phyloP scores from a whole-genome alignment of 2,113 vertebrate species.

The Peromyscus polionotus region DNA sequence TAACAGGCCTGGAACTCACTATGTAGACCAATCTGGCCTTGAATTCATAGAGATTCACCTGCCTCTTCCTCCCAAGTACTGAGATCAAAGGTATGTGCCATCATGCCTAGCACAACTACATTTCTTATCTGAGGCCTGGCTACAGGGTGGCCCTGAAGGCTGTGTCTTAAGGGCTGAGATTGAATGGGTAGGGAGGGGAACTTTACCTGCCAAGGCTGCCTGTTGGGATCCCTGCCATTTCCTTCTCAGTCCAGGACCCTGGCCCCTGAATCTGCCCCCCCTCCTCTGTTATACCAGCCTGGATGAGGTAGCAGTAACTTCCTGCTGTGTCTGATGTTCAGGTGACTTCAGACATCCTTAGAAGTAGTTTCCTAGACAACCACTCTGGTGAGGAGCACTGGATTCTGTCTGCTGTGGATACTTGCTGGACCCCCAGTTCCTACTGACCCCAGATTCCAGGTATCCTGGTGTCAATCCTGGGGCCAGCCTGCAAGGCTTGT shows the following conservation, averaged over 20 bases:
- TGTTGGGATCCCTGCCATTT: not conserved
- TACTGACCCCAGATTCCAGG: not conserved
- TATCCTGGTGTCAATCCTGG: accelerated
- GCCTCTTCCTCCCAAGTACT: not conserved
- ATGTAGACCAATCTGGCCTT: not conserved
- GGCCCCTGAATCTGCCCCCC: not conserved
- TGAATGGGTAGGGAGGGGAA: not conserved
- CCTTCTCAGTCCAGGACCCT: not conserved
- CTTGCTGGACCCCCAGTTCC: not conserved
- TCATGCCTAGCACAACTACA: not conserved
- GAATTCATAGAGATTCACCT: not conserved
- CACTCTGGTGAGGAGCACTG: too few species aligned
- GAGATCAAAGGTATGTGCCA: not conserved
- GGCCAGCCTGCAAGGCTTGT: not conserved
- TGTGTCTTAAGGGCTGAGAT: not conserved
- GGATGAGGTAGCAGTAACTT: not conserved
- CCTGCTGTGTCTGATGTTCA: accelerated
- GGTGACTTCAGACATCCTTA: too few species aligned
- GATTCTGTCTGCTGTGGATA: too few species aligned
- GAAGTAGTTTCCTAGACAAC: accelerated
- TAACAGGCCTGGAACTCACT: not conserved
- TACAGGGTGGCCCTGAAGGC: not conserved
- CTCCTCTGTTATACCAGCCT: too few species aligned
- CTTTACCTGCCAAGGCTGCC: not conserved
- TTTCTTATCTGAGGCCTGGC: not conserved